These are phyloP conservation scores for Nineta flava DNA, from an alignment of 2,888 invertebrate species.

Conservation along the genomic window DNA sequence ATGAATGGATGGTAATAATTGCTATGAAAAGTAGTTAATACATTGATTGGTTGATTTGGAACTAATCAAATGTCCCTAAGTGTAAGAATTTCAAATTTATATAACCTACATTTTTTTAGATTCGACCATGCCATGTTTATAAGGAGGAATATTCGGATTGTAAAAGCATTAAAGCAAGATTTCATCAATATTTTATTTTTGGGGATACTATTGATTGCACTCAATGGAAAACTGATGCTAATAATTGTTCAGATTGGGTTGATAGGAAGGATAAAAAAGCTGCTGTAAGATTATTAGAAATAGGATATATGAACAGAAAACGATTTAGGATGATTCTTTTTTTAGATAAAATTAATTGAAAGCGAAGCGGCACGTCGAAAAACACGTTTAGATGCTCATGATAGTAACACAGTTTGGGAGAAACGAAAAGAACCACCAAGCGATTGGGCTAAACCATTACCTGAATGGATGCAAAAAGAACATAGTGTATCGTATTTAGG, in stretches of 20 bases:
- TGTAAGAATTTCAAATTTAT: neutral
- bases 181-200: constrained; percentile 73
- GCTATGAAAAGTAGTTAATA: neutral
- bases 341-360: constrained; percentile 44
- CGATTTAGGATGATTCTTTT: constrained; percentile 12
- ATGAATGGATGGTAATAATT: constrained; percentile 22
- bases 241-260: constrained; percentile 57
- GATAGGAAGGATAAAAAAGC: constrained; percentile 43
- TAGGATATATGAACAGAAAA: neutral
- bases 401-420: constrained; percentile 64
- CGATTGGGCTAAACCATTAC: constrained; percentile 69
- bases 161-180: constrained; percentile 52
- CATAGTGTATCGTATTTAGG: constrained; percentile 50
- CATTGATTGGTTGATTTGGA: neutral
- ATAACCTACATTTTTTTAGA: constrained; percentile 33
- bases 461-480: constrained; percentile 53
- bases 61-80: neutral
- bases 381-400: constrained; percentile 47
- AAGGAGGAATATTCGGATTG: constrained; percentile 72
- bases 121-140: constrained; percentile 64
- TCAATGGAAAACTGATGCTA: constrained; percentile 62
- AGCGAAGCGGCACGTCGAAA: constrained; percentile 53
- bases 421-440: constrained; percentile 56
- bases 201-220: constrained; percentile 59
- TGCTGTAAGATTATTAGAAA: constrained; percentile 37